Evolutionary conservation across 1,140 invertebrate genomes (phyloP), one percentile per base, ranked within the genome.

Genomic region (Pseudachorutes palmiensis): DNA sequence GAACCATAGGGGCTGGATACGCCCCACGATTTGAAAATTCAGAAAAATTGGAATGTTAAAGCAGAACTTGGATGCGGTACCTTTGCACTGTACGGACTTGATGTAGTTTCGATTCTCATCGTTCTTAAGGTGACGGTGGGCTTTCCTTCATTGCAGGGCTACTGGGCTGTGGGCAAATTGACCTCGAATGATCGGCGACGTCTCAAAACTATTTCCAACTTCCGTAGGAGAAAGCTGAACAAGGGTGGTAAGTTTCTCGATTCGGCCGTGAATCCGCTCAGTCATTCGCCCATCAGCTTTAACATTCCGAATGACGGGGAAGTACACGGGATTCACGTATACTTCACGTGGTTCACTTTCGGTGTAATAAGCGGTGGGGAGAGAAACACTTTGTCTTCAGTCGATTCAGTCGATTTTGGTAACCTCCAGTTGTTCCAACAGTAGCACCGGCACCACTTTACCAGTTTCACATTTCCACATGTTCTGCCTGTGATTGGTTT

Each of bases 321-420:
- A 71, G 9, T 68, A 58, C 1, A 74, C 63, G 12, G 58, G 62
- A 19, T 69, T 22, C 30, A 66, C 29, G 55, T n/a, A n/a, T 71
- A 70, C 31, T 71, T 71, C 22, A 74, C n/a, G n/a, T 71, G 70
- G 36, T 70, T 59, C 64, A 70, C 57, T 49, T 72, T 65, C 2
- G 66, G 30, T 9, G 2, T 29, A 3, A 28, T 9, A n/a, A n/a
- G n/a, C 5, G 65, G 66, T 12, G 69, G 67, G 2, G 72, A 73
- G 16, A 49, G 16, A 28, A 61, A 70, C 49, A 69, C 69, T 24
- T 69, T 65, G 2, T 41, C 48, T n/a, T 48, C 19, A 61, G 62
- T 49, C 22, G 2, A n/a, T n/a, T n/a, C 24, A n/a, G 62, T 32
- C 33, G 63, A 51, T 58, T 22, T 32, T 5, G 67, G 41, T 2